Evolutionary conservation across 2,888 invertebrate genomes (phyloP), one percentile per base, ranked within the genome.

Genomic region (Agrochola litura): DNA sequence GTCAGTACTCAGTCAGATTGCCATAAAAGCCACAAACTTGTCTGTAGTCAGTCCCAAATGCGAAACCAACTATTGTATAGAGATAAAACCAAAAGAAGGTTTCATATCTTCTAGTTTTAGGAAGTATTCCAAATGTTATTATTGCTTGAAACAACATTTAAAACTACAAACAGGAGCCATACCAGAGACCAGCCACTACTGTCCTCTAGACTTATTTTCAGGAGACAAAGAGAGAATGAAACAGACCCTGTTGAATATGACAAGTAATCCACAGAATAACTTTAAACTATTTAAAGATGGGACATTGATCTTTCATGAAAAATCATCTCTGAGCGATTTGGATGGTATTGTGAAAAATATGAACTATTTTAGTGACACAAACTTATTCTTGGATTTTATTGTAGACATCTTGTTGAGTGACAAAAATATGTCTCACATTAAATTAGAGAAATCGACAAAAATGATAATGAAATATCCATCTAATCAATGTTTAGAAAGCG

Each of bases 191-290:
- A 98, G 98, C 90, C 91, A 93, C n/a, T 98, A 98, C 90, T 98
- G 98, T 88, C 98, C 98, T 0, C 91, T 98, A 76, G 97, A 98
- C 91, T 94, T 98, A 54, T 98, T 97, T 94, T 98, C 98, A 81
- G 98, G 98, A 63, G 93, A 97, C 79, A 94, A 90, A 84, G 79
- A 82, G 22, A 94, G 97, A 89, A 97, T 98, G 97, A 97, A 95
- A 86, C 90, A 90, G 85, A 97, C 97, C 16, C 85, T 98, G 25
- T 82, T 92, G 66, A 95, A 93, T 73, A 91, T 98, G 56, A 92
- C 97, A 30, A 88, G 94, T 22, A 97, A 97, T 86, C 97, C 98
- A 67, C 98, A 98, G 88, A 98, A 98, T 90, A 98, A 98, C 91
- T 95, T 98, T 10, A 97, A 97, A 92, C 91, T 98, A 60, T 98